Percentiles rank a stretch among this genome's conserved stretches.
These are phyloP conservation scores for Pedicia rivosa DNA, from an alignment of 2,888 invertebrate species.

Conservation along the genomic window DNA sequence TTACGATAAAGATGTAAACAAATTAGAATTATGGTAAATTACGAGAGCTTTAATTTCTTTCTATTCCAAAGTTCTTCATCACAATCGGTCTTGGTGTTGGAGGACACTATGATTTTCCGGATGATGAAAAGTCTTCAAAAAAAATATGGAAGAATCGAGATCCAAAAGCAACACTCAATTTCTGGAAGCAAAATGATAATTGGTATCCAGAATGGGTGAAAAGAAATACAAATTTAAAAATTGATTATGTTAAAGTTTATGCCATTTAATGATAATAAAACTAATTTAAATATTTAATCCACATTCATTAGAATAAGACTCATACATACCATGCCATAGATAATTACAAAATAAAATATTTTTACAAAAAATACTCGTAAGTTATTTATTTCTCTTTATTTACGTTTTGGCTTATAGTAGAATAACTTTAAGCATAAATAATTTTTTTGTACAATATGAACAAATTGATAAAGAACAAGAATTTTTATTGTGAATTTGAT, in stretches of 20 bases:
- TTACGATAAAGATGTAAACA: slow-evolving; percentile 50
- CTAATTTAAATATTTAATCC: neutral
- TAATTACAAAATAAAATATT: too few relatives aligned
- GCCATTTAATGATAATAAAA: neutral
- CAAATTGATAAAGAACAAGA: too few relatives aligned
- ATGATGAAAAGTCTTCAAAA: neutral
- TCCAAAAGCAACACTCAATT: neutral
- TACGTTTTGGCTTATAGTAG: too few relatives aligned
- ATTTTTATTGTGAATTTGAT: too few relatives aligned
- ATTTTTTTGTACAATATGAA: too few relatives aligned
- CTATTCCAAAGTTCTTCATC: slow-evolving; percentile 48
- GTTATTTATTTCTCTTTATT: too few relatives aligned
- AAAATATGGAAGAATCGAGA: neutral
- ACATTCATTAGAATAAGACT: too few relatives aligned
- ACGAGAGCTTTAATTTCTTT: slow-evolving; percentile 3
- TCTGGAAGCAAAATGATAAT: neutral
- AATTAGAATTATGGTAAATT: slow-evolving; percentile 5
- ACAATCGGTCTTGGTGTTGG: slow-evolving; percentile 65
- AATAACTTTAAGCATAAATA: too few relatives aligned
- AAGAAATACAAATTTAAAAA: neutral
- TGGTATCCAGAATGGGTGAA: neutral
- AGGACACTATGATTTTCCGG: slow-evolving; percentile 33
- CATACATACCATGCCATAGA: too few relatives aligned
- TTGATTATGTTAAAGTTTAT: neutral
- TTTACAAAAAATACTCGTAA: too few relatives aligned